Conservation (phyloP, 1,140 invertebrate species). For the Anastrepha ludens region DNA sequence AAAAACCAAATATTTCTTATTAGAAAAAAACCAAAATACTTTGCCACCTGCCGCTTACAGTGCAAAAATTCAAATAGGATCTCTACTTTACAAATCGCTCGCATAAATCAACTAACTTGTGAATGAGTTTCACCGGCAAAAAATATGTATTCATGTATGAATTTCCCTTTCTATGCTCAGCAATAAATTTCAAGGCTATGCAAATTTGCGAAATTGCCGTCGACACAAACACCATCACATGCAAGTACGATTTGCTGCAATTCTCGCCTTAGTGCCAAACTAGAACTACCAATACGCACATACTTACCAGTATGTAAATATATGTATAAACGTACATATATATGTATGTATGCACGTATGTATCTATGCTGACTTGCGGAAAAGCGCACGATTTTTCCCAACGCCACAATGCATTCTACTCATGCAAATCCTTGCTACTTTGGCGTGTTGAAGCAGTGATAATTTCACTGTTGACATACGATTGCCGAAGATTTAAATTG, state of each 20-base stretch:
- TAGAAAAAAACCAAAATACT: background rate
- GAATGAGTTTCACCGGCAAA: slow-evolving; percentile 1
- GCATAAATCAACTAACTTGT: slow-evolving; percentile 19
- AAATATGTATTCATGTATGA: background rate
- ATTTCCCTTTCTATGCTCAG: slow-evolving; percentile 37
- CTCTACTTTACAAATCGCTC: background rate
- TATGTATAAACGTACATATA: background rate
- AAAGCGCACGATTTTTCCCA: slow-evolving; percentile 16
- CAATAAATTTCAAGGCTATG: slow-evolving; percentile 49
- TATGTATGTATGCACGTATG: background rate
- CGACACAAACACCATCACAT: background rate
- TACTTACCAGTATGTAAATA: background rate
- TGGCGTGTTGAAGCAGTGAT: slow-evolving; percentile 48
- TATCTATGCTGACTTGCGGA: background rate
- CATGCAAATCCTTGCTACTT: slow-evolving; percentile 43
- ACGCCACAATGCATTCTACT: slow-evolving; percentile 38
- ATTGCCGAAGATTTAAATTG: slow-evolving; percentile 50
- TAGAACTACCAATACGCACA: background rate
- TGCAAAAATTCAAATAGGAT: background rate
- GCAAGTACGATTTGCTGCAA: slow-evolving; percentile 10
- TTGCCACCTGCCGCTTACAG: background rate
- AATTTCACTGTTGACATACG: slow-evolving; percentile 52
- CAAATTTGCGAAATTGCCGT: slow-evolving; percentile 30
- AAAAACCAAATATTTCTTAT: too few species aligned
- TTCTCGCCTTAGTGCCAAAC: slow-evolving; percentile 31